Percentiles rank a stretch among this genome's conserved stretches.
These are phyloP conservation scores for Epinotia nisella DNA, from an alignment of 2,888 invertebrate genomes.

Conservation along the genomic window DNA sequence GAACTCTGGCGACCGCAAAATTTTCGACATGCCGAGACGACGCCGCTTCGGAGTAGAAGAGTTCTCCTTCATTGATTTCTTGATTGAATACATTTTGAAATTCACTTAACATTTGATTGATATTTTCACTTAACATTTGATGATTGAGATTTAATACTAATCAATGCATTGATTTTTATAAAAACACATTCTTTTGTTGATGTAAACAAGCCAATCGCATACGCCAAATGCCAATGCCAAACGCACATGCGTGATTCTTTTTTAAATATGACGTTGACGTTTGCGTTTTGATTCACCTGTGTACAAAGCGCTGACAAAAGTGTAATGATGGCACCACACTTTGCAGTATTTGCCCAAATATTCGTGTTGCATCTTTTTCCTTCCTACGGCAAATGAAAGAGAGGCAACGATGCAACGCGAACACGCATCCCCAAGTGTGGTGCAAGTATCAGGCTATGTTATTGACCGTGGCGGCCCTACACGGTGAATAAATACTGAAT, in stretches of 20 bases:
- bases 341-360: too few species aligned
- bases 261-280: conserved; percentile 26
- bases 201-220: conserved; percentile 29
- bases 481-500: too few species aligned
- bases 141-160: background rate
- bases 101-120: conserved; percentile 13
- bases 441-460: too few species aligned
- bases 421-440: too few species aligned
- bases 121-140: conserved; percentile 6
- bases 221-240: background rate
- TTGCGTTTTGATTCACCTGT: conserved; percentile 6
- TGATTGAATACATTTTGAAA: conserved; percentile 54
- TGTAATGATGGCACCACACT: too few species aligned
- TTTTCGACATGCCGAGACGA: conserved; percentile 64
- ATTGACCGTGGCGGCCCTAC: too few species aligned
- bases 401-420: too few species aligned
- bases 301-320: too few species aligned
- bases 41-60: conserved; percentile 74
- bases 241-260: conserved; percentile 9
- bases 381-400: too few species aligned
- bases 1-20: conserved; percentile 52
- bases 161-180: background rate
- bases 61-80: conserved; percentile 49
- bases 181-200: conserved; percentile 21
- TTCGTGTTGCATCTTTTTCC: too few species aligned